Conservation (phyloP, 64 coral and sea anemone genomes). For the Dendronephthya gigantea region DNA sequence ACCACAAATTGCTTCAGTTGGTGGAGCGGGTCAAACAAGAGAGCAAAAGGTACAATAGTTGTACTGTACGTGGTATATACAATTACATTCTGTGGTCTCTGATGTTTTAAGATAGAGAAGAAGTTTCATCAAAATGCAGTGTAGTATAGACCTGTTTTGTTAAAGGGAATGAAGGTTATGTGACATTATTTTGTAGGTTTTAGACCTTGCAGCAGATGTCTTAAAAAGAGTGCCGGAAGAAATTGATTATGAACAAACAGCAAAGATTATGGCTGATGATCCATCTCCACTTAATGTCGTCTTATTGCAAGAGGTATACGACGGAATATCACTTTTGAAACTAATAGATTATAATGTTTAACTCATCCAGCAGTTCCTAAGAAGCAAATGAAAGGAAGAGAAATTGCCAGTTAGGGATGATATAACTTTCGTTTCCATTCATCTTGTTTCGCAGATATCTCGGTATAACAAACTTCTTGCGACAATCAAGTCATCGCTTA, state of each 20-base stretch:
- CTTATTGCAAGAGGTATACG: conserved; percentile 76
- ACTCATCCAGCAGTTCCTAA: no score
- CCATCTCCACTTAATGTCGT: conserved; percentile 89
- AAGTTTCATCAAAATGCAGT: no score
- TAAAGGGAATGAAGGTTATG: no score
- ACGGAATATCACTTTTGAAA: background rate
- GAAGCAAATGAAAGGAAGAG: no score
- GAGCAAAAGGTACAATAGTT: conserved; percentile 61
- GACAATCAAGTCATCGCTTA: conserved; percentile 70
- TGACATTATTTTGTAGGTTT: conserved; percentile 53
- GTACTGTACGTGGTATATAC: no score
- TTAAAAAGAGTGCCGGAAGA: conserved; percentile 87
- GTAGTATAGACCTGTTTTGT: no score
- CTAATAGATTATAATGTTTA: no score
- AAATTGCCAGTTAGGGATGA: background rate
- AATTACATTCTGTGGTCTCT: no score
- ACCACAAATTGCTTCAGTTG: conserved; percentile 60
- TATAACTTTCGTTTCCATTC: background rate
- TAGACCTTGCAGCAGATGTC: conserved; percentile 90
- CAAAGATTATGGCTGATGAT: conserved; percentile 93
- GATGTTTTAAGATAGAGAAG: no score
- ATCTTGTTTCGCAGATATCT: conserved; percentile 45
- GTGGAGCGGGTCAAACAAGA: conserved; percentile 62
- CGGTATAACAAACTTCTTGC: conserved; percentile 62
- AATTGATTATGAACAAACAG: conserved; percentile 97